Evolutionary conservation across 1,140 invertebrate genomes (phyloP), one percentile per base, ranked within the genome.

Genomic region (Aethina tumida): DNA sequence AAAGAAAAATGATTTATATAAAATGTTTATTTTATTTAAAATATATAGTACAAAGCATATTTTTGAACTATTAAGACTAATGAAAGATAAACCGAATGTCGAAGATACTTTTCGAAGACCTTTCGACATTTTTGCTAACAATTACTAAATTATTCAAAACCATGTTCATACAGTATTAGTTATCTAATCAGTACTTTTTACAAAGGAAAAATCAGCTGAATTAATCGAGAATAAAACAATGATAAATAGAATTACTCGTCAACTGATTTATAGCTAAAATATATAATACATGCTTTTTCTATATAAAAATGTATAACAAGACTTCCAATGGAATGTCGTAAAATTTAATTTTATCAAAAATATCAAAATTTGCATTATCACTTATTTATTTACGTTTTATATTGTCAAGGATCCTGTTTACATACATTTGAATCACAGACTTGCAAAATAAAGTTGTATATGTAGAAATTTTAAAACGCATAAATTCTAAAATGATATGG

Each of bases 151-250:
- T 31, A 13, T n/a, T 37, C 22, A 34, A 43, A 42, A 33, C 12
- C 28, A 47, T 41, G 30, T 36, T 31, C 34, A 48, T 33, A 12
- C 39, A 41, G 26, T 33, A 35, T 43, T 38, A 45, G 24, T 39
- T 37, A 42, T 35, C 48, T 53, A 53, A 48, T 54, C 52, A 54
- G 52, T 54, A 54, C 52, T 54, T 54, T 54, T 49, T 54, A 54
- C 52, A 52, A 54, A 29, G 33, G 43, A 49, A 35, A 49, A 52
- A 52, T 36, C 47, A 47, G 39, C 30, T 41, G 42, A 51, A 33
- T 31, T 18, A 9, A 41, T 27, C 35, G 25, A 27, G 19, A 41
- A 20, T 17, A 37, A 26, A 29, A 34, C 32, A 29, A 45, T 38
- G 39, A 32, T 35, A 43, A 40, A 38, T 30, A 46, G 22, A 41